Evolutionary conservation across 92 coral and sea anemone genomes (phyloP).

Genomic region (Palythoa heliodiscus): DNA sequence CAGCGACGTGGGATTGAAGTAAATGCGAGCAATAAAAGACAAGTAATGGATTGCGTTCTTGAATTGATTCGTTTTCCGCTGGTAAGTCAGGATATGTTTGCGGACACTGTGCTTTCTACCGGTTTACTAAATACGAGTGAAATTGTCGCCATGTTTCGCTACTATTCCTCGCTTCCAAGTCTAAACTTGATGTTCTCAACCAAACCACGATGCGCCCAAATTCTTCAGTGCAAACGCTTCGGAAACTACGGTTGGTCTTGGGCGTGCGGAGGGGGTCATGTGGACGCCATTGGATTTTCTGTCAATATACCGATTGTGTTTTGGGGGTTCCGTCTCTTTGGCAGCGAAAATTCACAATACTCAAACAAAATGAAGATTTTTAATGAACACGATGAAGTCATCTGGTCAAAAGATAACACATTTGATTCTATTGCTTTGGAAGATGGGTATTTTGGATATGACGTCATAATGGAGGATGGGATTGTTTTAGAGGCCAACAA

Average conservation of each 20-base stretch:
- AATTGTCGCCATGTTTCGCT: conserved; percentile 38
- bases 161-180: conserved; percentile 22
- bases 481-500: conserved; percentile 35
- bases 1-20: conserved; percentile 20
- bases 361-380: conserved; percentile 33
- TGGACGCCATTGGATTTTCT: conserved; percentile 28
- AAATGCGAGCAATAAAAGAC: conserved; percentile 13
- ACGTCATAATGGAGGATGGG: conserved; percentile 37
- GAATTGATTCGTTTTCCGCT: conserved; percentile 34
- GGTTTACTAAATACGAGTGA: conserved; percentile 20
- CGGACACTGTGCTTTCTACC: conserved; percentile 13
- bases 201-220: conserved; percentile 36
- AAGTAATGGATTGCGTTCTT: conserved; percentile 7
- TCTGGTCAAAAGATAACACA: conserved; percentile 34
- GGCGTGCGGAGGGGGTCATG: conserved; percentile 39
- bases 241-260: conserved; percentile 32
- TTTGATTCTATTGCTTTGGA: conserved; percentile 43
- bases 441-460: conserved; percentile 41
- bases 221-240: conserved; percentile 41
- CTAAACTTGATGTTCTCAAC: conserved; percentile 29
- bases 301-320: conserved; percentile 26
- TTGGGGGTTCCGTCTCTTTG: conserved; percentile 44
- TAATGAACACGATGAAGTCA: conserved; percentile 17
- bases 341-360: conserved; percentile 36
- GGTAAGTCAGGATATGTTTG: conserved; percentile 20